These are phyloP conservation scores for Grammomys surdaster DNA, from an alignment of 2,113 vertebrate species.

Conservation along the genomic window DNA sequence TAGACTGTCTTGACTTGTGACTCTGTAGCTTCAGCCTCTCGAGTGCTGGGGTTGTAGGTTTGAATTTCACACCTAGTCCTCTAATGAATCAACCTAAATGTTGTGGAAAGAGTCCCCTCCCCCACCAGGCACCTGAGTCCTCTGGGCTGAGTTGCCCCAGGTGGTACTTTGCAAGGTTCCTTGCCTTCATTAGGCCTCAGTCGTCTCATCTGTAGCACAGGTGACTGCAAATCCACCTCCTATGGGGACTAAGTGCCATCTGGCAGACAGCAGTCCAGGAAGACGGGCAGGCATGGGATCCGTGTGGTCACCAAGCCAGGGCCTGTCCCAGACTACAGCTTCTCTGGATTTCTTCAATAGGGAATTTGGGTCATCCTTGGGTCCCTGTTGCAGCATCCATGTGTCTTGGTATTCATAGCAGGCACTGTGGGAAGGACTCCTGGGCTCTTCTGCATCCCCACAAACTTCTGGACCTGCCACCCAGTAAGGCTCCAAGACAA, in stretches of 20 bases:
- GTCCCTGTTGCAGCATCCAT: neutral
- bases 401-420: neutral
- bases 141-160: neutral
- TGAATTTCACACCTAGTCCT: neutral
- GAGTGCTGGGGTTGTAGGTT: neutral
- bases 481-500: neutral
- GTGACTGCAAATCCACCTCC: neutral
- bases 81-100: neutral
- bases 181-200: neutral
- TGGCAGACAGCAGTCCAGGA: neutral
- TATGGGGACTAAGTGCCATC: neutral
- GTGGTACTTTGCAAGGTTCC: neutral
- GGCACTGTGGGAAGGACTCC: neutral
- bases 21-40: neutral
- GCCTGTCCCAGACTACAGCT: neutral
- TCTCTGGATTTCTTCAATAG: neutral
- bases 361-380: accelerated
- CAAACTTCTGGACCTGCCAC: accelerated
- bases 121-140: neutral
- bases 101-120: neutral
- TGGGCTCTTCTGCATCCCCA: neutral
- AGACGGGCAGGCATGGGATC: neutral
- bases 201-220: neutral
- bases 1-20: neutral
- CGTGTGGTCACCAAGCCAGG: no score